Conservation (phyloP, 2,888 invertebrate genomes). For the Epinotia demarniana region DNA sequence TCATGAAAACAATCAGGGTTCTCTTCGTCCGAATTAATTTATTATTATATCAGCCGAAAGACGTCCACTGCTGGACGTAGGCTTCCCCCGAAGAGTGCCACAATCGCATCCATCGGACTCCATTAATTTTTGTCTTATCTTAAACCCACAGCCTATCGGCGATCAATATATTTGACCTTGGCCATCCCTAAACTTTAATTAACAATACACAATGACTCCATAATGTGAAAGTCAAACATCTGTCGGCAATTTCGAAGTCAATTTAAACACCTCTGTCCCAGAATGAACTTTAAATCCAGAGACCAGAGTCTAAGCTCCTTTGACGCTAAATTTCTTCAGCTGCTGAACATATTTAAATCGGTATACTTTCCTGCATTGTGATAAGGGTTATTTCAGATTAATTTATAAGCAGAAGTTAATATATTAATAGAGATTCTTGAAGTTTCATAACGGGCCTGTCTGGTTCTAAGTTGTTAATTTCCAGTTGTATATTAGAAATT, state of each 20-base stretch:
- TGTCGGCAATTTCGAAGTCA: conserved; percentile 26
- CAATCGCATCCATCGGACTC: no score
- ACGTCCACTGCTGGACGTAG: no score
- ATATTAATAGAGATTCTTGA: conserved; percentile 28
- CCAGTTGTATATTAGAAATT: conserved; percentile 35
- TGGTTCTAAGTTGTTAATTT: conserved; percentile 35
- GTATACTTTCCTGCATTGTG: conserved; percentile 1
- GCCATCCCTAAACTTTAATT: conserved; percentile 29
- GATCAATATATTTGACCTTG: conserved; percentile 21
- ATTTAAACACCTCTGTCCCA: neutral
- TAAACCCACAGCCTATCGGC: neutral
- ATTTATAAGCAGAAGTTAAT: conserved; percentile 6
- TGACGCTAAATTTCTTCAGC: neutral
- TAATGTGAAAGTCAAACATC: conserved; percentile 36
- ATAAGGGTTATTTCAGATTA: conserved; percentile 16
- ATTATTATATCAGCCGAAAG: no score
- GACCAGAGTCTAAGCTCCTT: neutral
- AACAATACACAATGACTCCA: conserved; percentile 21
- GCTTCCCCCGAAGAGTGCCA: no score
- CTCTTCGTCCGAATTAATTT: no score
- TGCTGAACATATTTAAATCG: conserved; percentile 1
- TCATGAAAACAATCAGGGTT: no score
- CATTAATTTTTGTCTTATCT: neutral
- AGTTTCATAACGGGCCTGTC: conserved; percentile 34
- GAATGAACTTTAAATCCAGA: neutral